These are phyloP conservation scores for Micromys minutus DNA, from an alignment of 2,113 vertebrate species.

Conservation along the genomic window DNA sequence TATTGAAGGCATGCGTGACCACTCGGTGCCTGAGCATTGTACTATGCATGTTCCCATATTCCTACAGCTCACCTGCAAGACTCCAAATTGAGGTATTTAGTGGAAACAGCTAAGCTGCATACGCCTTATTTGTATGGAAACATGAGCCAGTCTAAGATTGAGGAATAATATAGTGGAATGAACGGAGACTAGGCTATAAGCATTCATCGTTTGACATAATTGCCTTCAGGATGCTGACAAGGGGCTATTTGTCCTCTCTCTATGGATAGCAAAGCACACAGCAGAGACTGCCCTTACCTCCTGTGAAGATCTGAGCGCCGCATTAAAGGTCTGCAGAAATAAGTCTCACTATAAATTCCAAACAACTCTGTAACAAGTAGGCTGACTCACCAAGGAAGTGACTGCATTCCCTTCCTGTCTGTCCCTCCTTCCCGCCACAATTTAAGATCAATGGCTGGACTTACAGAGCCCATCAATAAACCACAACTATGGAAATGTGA, in stretches of 20 bases:
- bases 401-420: neutral
- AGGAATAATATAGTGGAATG: neutral
- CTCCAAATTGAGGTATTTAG: neutral
- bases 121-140: neutral
- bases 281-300: neutral
- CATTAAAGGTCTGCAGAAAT: neutral
- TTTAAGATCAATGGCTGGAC: neutral
- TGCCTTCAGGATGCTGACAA: too few species aligned
- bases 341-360: neutral
- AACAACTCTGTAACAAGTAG: neutral
- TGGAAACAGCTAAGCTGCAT: neutral
- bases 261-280: neutral
- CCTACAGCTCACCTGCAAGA: neutral
- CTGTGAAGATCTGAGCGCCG: neutral
- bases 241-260: neutral
- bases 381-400: neutral
- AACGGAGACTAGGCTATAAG: neutral
- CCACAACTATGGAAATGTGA: neutral
- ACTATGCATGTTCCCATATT: too few species aligned
- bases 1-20: accelerated
- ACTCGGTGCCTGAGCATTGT: neutral
- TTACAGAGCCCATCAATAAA: neutral
- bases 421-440: neutral
- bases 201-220: too few species aligned
- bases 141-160: accelerated